phyloP scores from a whole-genome alignment of 2,888 invertebrate genomes.

The Cosmia pyralina region DNA sequence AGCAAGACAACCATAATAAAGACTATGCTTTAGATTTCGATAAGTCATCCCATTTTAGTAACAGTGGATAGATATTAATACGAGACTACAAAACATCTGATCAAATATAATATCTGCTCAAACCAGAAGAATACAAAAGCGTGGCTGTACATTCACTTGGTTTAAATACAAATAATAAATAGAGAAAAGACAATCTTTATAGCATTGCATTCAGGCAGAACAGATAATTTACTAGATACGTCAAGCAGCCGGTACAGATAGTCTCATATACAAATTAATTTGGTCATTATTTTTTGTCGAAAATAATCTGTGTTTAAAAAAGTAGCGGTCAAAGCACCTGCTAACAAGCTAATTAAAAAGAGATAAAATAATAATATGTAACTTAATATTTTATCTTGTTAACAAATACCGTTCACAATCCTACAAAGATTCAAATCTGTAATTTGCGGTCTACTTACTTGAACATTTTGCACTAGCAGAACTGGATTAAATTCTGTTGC shows the following conservation, averaged over 20 bases:
- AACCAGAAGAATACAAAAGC: conserved; percentile 18
- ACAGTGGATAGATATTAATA: conserved; percentile 9
- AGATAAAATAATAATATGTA: conserved; percentile 45
- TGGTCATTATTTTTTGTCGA: conserved; percentile 36
- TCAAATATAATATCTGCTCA: conserved; percentile 18
- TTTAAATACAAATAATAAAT: conserved; percentile 25
- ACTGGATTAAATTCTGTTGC: conserved; percentile 57
- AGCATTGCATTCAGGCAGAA: conserved; percentile 33
- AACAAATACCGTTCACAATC: conserved; percentile 50
- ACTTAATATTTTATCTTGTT: conserved; percentile 56
- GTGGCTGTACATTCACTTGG: conserved; percentile 7
- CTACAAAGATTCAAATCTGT: conserved; percentile 58
- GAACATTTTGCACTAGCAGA: conserved; percentile 39
- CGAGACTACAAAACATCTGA: conserved; percentile 6
- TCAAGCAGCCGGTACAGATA: conserved; percentile 8
- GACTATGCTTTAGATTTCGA: conserved; percentile 10
- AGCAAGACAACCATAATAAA: background rate
- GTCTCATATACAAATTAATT: conserved; percentile 26
- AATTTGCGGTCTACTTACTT: conserved; percentile 49
- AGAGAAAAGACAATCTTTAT: conserved; percentile 34
- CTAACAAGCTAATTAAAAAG: conserved; percentile 60
- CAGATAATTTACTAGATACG: conserved; percentile 44
- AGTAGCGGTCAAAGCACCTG: conserved; percentile 40
- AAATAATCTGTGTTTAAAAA: conserved; percentile 37
- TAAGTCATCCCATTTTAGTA: conserved; percentile 10